phyloP scores from a whole-genome alignment of 2,113 vertebrate genomes.

The Callopanchax toddi region DNA sequence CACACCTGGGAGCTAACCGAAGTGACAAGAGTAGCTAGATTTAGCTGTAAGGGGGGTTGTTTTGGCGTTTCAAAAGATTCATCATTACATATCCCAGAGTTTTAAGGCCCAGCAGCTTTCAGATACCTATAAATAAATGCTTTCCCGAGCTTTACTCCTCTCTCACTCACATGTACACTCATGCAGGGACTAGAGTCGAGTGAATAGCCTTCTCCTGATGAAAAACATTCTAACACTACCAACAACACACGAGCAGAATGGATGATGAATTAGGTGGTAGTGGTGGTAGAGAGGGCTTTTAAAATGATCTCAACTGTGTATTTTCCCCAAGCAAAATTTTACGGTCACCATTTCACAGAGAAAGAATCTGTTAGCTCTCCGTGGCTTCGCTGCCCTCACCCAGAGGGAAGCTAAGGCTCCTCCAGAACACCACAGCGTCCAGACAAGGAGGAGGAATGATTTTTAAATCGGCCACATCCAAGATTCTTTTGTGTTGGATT shows the following conservation, averaged over 20 bases:
- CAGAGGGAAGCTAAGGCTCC: too few species aligned
- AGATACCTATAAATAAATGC: slow-evolving; percentile 81
- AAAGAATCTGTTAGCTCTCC: neutral
- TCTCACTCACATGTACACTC: slow-evolving; percentile 49
- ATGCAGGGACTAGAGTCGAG: slow-evolving; percentile 50
- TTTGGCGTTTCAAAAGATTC: slow-evolving; percentile 66
- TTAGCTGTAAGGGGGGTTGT: slow-evolving; percentile 60
- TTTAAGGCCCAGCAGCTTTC: slow-evolving; percentile 64
- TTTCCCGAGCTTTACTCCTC: slow-evolving; percentile 64
- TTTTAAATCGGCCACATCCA: neutral
- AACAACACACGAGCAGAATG: slow-evolving; percentile 56
- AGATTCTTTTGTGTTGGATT: neutral
- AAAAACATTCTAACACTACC: slow-evolving; percentile 72
- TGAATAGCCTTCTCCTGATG: slow-evolving; percentile 71
- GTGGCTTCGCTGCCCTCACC: too few species aligned
- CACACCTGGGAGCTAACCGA: slow-evolving; percentile 63
- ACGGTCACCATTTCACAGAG: slow-evolving; percentile 56
- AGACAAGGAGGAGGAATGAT: slow-evolving; percentile 14
- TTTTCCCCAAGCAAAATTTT: slow-evolving; percentile 55
- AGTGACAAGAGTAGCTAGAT: slow-evolving; percentile 67
- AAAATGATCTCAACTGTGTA: slow-evolving; percentile 56
- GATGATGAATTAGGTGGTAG: slow-evolving; percentile 39
- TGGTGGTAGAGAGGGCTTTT: slow-evolving; percentile 53
- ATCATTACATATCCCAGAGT: slow-evolving; percentile 73
- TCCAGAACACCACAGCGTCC: slow-evolving; percentile 7